Evolutionary conservation across 2,888 invertebrate species (phyloP), one percentile per base, ranked within the genome.

Genomic region (Holacanthella duospinosa): DNA sequence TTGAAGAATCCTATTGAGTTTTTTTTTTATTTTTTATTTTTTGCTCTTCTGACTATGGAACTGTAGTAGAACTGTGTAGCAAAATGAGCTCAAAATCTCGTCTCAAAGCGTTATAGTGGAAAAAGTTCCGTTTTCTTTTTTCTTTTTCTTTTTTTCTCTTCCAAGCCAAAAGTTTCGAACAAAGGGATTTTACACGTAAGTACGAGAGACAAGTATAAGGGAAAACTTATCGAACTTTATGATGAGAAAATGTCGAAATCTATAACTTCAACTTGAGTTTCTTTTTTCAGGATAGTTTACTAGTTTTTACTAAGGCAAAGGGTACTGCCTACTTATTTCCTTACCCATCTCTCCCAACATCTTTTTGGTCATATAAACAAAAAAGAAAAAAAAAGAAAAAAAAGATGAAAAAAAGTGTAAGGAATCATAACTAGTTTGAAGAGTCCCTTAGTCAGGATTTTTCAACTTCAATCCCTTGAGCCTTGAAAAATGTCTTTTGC

Each of bases 141-240:
- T 48, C 19, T 9, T 36, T 36, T 36, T 36, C 36, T 36, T 36
- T 36, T 9, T 21, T 59, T 21, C 43, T 59, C 53, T 21, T 48
- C 48, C 48, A 48, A 21, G n/a, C 21, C 19, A 21, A 48, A 48
- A 48, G n/a, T n/a, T 48, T 48, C 21, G 48, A 48, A 48, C 19
- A 4, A 4, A 9, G 4, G 48, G 19, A n/a, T 21, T 48, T n/a
- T 16, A 9, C 48, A 48, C n/a, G 48, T 4, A 48, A n/a, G 12
- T 21, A 48, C 36, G 21, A 9, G 4, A 60, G 29, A 60, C 27
- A 26, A 54, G 48, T 53, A 29, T 12, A 24, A 43, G 19, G 24
- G 24, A 29, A 57, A 61, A 62, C 56, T 62, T 57, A 62, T 62
- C 62, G 44, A 56, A 62, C 62, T 62, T 62, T 62, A 62, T 62